Evolutionary conservation across 2,113 vertebrate species (phyloP), one percentile per base, ranked within the genome.

Genomic region (Cephalopterus ornatus): DNA sequence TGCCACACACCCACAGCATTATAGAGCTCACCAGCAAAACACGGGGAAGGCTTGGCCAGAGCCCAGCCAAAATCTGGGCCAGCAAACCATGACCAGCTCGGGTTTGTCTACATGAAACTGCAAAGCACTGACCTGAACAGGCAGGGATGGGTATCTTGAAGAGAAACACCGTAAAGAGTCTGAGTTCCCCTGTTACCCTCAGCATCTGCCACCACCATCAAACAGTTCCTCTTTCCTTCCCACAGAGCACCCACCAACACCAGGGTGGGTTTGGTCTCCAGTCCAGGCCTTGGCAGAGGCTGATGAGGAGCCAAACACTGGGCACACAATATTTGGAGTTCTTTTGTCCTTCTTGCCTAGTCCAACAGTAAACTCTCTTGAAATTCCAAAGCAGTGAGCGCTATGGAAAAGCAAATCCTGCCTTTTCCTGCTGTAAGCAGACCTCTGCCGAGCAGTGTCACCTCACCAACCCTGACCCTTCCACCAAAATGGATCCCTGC

Each of bases 271-370:
- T 80, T 71, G 8, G 6, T 35, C 35, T 65, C 15, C 67, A 30
- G 35, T 8, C 44, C 28, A 72, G 83, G 35, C 17, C 24, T 0
- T 0, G 0, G 41, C 30, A 23, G 37, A 61, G n/a, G 6, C n/a
- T 71, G 46, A 2, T 2, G 3, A 62, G 47, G 37, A 83, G 39
- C 21, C 52, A 63, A 46, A 53, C 1, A 1, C 3, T 8, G 22
- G 39, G 4, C 33, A 26, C 14, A 37, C 39, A 44, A 49, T 67
- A 78, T 41, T 28, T 16, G 35, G 27, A 61, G 8, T 37, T 44
- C 66, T 68, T 44, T 23, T 8, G 32, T 63, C 79, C 46, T 5
- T 47, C 44, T 59, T 50, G 18, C 23, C 63, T 55, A 14, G 3
- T 21, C 16, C 89, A 66, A 18, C 1, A 6, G 4, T 4, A 28